Evolutionary conservation across 2,888 invertebrate genomes (phyloP), one percentile per base, ranked within the genome.

Genomic region (Melanophora roralis): DNA sequence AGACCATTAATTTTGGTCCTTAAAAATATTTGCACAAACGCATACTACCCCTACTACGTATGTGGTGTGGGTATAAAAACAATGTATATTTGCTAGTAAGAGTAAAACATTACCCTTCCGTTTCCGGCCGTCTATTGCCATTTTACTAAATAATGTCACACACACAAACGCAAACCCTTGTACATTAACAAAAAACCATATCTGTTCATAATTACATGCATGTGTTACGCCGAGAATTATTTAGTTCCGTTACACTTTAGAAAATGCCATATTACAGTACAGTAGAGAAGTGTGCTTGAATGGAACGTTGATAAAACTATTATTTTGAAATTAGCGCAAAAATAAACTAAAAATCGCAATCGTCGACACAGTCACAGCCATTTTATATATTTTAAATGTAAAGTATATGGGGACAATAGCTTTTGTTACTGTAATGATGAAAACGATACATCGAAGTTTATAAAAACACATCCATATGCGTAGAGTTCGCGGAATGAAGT

Each of bases 261-360:
- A 27, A 6, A 5, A 27, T 27, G 27, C 4, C 6, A 27, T 5
- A 27, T 5, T 3, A n/a, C n/a, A n/a, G 1, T 19, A 19, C 2
- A 11, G 6, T 36, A 6, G 36, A 16, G 38, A 21, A 27, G 19
- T 7, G 65, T n/a, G 36, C 4, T 19, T 32, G 55, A 23, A 19
- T 59, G 51, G 11, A 27, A 12, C 14, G 27, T 45, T 57, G 65
- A 69, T 69, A 57, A 69, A 79, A 75, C 79, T 71, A 79, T 71
- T 60, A 67, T 75, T 79, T 71, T 12, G 57, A 65, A 79, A 74
- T 75, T 65, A 74, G 69, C 47, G 38, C 57, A 38, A 53, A 55
- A 64, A 64, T 45, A 47, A 79, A 69, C 45, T 27, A 53, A 60
- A 62, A 71, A 60, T 59, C 71, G 49, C 51, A 36, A 36, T 27